Percentiles rank a stretch among this genome's conserved stretches.
Conservation (phyloP, 1,140 invertebrate genomes). For the Danaus plexippus region DNA sequence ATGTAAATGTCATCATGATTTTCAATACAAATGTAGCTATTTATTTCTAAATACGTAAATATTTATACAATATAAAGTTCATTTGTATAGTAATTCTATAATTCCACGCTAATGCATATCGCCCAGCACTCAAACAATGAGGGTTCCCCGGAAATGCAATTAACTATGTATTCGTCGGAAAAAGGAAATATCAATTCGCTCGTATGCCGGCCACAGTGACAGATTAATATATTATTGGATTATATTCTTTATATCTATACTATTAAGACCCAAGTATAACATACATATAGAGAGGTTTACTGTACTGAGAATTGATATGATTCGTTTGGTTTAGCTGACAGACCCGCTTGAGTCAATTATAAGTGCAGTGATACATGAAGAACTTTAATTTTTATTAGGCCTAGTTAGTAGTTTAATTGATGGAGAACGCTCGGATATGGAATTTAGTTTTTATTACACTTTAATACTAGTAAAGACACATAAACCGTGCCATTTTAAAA, state of each 20-base stretch:
- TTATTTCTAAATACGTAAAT: not conserved
- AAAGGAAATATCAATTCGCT: conserved; percentile 70
- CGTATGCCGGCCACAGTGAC: conserved; percentile 21
- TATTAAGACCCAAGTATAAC: conserved; percentile 17
- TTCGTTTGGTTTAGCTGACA: conserved; percentile 38
- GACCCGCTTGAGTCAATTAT: conserved; percentile 49
- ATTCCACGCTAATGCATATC: conserved; percentile 46
- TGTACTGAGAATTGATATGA: conserved; percentile 31
- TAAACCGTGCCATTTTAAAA: too few relatives aligned
- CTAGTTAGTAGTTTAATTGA: not conserved
- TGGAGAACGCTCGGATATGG: too few relatives aligned
- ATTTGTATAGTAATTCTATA: conserved; percentile 28
- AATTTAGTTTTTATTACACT: too few relatives aligned
- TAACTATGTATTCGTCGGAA: conserved; percentile 63
- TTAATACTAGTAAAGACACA: too few relatives aligned
- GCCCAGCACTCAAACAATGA: conserved; percentile 56
- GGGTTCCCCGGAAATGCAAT: conserved; percentile 64
- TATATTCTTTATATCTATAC: conserved; percentile 15
- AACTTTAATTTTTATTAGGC: conserved; percentile 16
- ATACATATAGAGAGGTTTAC: conserved; percentile 7
- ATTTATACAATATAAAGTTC: not conserved
- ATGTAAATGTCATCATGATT: too few relatives aligned
- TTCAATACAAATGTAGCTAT: too few relatives aligned
- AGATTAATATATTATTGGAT: conserved; percentile 5
- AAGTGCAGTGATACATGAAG: conserved; percentile 30